Evolutionary conservation across 2,113 vertebrate genomes (phyloP), one percentile per base, ranked within the genome.

Genomic region (Tetrao urogallus): DNA sequence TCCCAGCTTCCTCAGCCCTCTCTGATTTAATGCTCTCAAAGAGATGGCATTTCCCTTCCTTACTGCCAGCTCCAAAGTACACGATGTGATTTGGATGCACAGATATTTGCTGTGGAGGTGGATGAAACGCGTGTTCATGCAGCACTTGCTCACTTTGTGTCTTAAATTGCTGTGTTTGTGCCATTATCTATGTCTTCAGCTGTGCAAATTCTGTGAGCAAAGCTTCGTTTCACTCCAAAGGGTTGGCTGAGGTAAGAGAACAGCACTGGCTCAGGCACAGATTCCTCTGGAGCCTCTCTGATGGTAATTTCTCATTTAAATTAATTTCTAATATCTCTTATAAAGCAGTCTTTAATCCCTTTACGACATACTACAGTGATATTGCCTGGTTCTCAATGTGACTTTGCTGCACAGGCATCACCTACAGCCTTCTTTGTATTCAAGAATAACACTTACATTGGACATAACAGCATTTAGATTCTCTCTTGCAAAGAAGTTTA

Each of bases 181-280:
- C 69, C 65, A 32, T 65, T 80, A 45, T 52, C 34, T 38, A 1
- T 8, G 73, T 36, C 42, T 77, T 77, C 2, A 3, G 8, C 32
- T 69, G 43, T 78, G 57, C 36, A 40, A 34, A 70, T 92, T 91
- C 65, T 45, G 66, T 16, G 56, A 90, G 58, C 43, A 70, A n/a
- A 56, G 34, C 38, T 92, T 92, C 64, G 54, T 54, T 40, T 66
- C n/a, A 73, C 88, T 89, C 48, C 84, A 85, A 73, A 84, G 67
- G 83, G 78, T 40, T 84, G 32, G 52, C 63, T 69, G 50, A 45
- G 18, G 38, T 73, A 77, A 77, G 5, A 45, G 66, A 89, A 20
- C 65, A 80, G 56, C 64, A 22, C 56, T 71, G 34, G 24, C 28
- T 93, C 38, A 88, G 66, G 47, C 83, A n/a, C 54, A 60, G 28